Percentiles rank a stretch among this genome's conserved stretches.
Conservation (phyloP, 2,888 invertebrate genomes). For the Scelioninae gen. 1 region DNA sequence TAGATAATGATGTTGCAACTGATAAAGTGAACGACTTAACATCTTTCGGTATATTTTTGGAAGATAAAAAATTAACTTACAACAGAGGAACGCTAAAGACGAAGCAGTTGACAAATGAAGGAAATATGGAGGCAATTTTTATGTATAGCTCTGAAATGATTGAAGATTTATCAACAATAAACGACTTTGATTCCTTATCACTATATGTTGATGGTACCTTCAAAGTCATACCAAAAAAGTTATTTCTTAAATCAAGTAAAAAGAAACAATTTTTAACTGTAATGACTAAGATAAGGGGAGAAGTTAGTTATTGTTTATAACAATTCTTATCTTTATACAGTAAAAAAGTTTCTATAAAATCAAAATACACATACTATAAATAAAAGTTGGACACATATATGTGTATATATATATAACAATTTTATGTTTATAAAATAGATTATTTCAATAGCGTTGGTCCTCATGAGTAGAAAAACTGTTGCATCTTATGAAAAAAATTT, state of each 20-base stretch:
- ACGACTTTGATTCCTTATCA: slow-evolving; percentile 4
- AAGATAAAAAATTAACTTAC: not conserved
- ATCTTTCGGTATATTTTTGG: not conserved
- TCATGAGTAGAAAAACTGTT: not conserved
- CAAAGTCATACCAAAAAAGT: not conserved
- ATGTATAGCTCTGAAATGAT: slow-evolving; percentile 15
- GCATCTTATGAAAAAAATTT: not conserved
- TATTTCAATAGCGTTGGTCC: slow-evolving; percentile 7
- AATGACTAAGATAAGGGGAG: slow-evolving; percentile 3
- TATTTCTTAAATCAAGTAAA: not conserved
- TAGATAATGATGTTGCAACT: slow-evolving; percentile 4
- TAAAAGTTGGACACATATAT: too few species aligned
- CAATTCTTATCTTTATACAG: too few species aligned
- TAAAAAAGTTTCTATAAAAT: not conserved
- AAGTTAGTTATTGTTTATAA: not conserved
- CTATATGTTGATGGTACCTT: slow-evolving; percentile 2
- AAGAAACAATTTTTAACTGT: slow-evolving; percentile 23
- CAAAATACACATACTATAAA: too few species aligned
- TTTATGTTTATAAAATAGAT: not conserved
- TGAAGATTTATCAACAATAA: not conserved
- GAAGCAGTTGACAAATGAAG: not conserved
- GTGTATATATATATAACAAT: too few species aligned
- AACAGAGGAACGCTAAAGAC: not conserved
- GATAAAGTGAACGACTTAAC: not conserved
- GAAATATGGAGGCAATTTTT: not conserved